Evolutionary conservation across 2,888 invertebrate species (phyloP), one percentile per base, ranked within the genome.

Genomic region (Anthrax anthrax): DNA sequence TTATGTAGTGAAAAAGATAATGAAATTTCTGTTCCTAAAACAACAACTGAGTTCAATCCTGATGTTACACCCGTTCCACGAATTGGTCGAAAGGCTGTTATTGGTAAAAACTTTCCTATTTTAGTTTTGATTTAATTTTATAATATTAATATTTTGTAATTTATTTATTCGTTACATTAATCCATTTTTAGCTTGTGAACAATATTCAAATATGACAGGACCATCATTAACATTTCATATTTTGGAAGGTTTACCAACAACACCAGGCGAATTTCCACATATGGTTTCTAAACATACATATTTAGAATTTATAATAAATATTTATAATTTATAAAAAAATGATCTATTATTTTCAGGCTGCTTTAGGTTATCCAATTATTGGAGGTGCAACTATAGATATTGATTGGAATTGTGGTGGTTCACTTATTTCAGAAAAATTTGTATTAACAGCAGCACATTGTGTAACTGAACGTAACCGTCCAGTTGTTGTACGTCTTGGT

Each of bases 181-280:
- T 39, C n/a, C 18, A 6, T 5, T 42, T 44, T 13, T 18, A 37
- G 52, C 50, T 18, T 47, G 50, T 18, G 36, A 10, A 10, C 47
- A 39, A 13, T 44, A 39, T 2, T 39, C 5, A 17, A 12, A 38
- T 2, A 38, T 47, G 36, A 23, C 44, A 14, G 39, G 39, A n/a
- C 44, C 47, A 2, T 42, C 48, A 10, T 45, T 52, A 2, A 47
- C 44, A 2, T 50, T 32, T 18, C 62, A 65, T 34, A 65, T 65
- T 29, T 47, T 65, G 8, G 57, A 55, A 4, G 65, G 65, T 3
- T 49, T 52, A 8, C 54, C 56, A 1, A 59, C 61, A 0, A 52
- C 52, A 0, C 42, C 52, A 6, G 63, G 61, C 4, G 54, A 57
- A 13, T 66, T 61, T 51, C 65, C 66, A 1, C 64, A 46, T 19